Conservation (phyloP, 1,140 invertebrate species). For the Cherax destructor region DNA sequence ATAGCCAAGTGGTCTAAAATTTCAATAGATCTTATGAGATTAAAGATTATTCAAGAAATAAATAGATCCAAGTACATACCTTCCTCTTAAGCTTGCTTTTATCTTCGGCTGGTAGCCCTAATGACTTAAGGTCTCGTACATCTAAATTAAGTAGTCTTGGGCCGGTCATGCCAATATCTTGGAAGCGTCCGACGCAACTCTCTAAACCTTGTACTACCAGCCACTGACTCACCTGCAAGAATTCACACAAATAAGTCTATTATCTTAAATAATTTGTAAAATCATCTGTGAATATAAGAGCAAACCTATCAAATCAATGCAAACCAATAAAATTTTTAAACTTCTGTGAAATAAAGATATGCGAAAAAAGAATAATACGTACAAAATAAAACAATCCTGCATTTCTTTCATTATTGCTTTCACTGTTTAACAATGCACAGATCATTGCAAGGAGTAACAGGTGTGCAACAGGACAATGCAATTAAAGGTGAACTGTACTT, state of each 20-base stretch:
- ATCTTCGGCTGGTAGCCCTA: constrained; percentile 87
- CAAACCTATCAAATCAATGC: background rate
- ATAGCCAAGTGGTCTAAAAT: background rate
- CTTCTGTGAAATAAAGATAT: background rate
- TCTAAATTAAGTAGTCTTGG: constrained; percentile 87
- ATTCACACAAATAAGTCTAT: background rate
- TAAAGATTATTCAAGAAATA: background rate
- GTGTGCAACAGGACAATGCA: background rate
- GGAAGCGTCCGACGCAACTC: constrained; percentile 88
- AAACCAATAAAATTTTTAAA: background rate
- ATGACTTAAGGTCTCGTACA: constrained; percentile 89
- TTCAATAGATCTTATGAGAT: background rate
- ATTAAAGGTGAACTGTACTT: background rate
- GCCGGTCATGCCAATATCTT: constrained; percentile 89
- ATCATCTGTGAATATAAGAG: background rate
- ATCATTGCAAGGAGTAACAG: background rate
- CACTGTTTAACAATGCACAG: background rate
- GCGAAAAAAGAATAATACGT: background rate
- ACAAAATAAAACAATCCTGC: background rate
- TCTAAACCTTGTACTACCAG: constrained; percentile 84
- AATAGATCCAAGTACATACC: constrained; percentile 16
- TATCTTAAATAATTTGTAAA: background rate
- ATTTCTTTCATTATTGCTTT: background rate
- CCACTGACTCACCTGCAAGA: constrained; percentile 89
- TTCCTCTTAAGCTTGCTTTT: constrained; percentile 88